phyloP scores from a whole-genome alignment of 2,113 vertebrate genomes.

The Micronycteris hirsuta region DNA sequence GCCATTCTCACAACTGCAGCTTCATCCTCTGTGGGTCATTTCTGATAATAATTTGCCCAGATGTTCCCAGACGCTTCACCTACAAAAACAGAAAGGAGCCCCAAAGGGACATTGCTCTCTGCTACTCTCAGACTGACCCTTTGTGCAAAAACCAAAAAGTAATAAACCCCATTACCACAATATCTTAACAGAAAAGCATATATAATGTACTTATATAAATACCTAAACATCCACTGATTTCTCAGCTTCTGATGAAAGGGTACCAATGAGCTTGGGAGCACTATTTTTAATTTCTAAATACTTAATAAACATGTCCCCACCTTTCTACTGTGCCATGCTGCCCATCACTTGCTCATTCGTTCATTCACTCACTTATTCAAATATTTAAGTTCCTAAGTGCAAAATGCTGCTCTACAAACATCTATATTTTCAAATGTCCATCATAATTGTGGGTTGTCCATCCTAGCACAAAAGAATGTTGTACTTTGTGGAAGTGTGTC shows the following conservation, averaged over 20 bases:
- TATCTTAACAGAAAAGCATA: neutral
- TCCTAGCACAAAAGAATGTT: neutral
- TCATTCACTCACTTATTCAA: neutral
- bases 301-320: neutral
- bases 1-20: neutral
- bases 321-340: neutral
- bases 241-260: no score
- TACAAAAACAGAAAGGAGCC: neutral
- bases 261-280: neutral
- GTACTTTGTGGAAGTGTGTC: neutral
- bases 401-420: neutral
- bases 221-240: no score
- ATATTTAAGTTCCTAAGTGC: neutral
- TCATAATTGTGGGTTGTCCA: neutral
- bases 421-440: neutral
- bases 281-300: neutral
- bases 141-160: neutral
- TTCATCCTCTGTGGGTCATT: neutral
- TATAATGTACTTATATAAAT: no score
- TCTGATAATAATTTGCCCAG: neutral
- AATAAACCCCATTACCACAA: neutral
- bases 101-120: neutral
- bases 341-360: neutral
- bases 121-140: neutral
- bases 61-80: neutral